Evolutionary conservation across 2,113 vertebrate species (phyloP).

Genomic region (Lamprotornis superbus): DNA sequence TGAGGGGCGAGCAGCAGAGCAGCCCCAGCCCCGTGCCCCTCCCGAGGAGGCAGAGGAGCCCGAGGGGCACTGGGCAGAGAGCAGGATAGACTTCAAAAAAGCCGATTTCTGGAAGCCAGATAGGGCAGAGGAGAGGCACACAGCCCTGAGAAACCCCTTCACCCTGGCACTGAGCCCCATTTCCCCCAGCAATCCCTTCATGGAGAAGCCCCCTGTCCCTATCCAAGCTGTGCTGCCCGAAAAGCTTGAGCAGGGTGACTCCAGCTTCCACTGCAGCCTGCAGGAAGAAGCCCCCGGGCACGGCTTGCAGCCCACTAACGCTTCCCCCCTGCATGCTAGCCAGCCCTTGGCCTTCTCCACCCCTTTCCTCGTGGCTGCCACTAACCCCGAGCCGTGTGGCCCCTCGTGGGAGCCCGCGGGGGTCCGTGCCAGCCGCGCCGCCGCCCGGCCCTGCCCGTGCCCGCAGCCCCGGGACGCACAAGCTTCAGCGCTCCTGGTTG

Average conservation of each 20-base stretch:
- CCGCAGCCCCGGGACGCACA: slow-evolving; percentile 65
- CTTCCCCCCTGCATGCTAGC: slow-evolving; percentile 61
- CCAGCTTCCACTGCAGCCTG: slow-evolving; percentile 10
- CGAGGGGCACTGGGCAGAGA: background rate
- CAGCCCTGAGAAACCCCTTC: slow-evolving; percentile 49
- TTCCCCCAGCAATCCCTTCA: slow-evolving; percentile 44
- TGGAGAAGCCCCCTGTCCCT: background rate
- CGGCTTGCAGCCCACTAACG: slow-evolving; percentile 58
- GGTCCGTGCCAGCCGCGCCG: slow-evolving; percentile 35
- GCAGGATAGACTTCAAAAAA: slow-evolving; percentile 57
- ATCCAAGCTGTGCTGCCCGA: background rate
- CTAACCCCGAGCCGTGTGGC: slow-evolving; percentile 54
- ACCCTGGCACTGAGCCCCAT: background rate
- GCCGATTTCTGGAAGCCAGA: slow-evolving; percentile 59
- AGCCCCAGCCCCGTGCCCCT: background rate
- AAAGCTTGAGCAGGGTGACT: slow-evolving; percentile 41
- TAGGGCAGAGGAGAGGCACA: background rate
- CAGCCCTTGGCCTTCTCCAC: slow-evolving; percentile 74
- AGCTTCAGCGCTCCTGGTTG: slow-evolving; percentile 81
- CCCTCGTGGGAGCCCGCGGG: slow-evolving; percentile 52
- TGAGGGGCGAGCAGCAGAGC: background rate
- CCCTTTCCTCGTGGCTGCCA: slow-evolving; percentile 64
- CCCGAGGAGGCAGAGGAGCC: background rate
- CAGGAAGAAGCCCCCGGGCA: slow-evolving; percentile 16
- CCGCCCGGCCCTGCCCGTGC: slow-evolving; percentile 66